These are phyloP conservation scores for Grus americana DNA, from an alignment of 2,113 vertebrate genomes.

Conservation along the genomic window DNA sequence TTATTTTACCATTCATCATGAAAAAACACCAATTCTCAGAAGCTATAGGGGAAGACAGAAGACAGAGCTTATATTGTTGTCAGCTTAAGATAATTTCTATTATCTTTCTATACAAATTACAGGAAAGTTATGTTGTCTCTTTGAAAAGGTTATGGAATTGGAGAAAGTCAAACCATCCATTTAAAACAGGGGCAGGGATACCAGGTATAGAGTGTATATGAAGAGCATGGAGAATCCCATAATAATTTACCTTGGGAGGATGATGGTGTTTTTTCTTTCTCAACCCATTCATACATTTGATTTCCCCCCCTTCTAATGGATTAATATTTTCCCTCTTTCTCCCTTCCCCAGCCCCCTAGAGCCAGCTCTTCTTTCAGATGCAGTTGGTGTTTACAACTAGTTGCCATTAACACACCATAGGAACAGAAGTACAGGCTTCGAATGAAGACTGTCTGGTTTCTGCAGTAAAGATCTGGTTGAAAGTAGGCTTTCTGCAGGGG, in stretches of 20 bases:
- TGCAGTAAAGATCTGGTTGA: neutral
- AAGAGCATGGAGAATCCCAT: neutral
- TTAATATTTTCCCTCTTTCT: neutral
- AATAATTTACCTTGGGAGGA: neutral
- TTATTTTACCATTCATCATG: neutral
- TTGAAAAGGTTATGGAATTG: neutral
- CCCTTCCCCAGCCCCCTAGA: neutral
- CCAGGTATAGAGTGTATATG: neutral
- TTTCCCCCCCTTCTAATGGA: neutral
- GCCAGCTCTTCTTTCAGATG: neutral
- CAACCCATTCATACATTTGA: neutral
- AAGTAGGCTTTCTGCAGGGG: neutral
- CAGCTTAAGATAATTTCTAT: neutral
- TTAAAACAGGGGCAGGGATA: neutral
- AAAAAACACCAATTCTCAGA: neutral
- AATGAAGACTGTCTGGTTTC: neutral
- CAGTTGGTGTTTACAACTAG: neutral
- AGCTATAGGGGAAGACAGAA: neutral
- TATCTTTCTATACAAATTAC: neutral
- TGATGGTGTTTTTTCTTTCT: neutral
- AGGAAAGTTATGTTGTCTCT: neutral
- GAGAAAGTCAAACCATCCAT: neutral
- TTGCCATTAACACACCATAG: neutral
- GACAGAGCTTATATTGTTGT: neutral
- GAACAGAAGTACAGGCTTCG: neutral